phyloP scores from a whole-genome alignment of 2,797 vertebrate species.

The Amniataba percoides region DNA sequence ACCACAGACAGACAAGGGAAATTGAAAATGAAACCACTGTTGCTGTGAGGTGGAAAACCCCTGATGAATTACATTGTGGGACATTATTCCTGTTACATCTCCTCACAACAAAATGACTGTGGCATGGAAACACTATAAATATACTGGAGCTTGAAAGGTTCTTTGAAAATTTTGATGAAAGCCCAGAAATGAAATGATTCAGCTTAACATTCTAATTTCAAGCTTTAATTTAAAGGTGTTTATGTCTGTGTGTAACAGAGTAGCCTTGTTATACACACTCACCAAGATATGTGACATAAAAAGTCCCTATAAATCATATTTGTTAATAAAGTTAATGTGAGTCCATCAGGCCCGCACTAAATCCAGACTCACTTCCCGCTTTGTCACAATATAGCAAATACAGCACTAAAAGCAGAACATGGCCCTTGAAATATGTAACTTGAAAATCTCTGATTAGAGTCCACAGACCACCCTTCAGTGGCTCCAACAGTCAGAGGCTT shows the following conservation, averaged over 20 bases:
- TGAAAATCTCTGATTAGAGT: background rate
- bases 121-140: no score
- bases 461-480: background rate
- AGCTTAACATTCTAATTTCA: background rate
- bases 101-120: background rate
- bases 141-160: background rate
- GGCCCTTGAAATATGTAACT: background rate
- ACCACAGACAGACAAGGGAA: background rate
- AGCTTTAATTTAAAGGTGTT: background rate
- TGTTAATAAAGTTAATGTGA: no score
- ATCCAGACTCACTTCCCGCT: background rate
- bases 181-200: background rate
- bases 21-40: conserved; percentile 20
- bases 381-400: background rate
- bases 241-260: background rate
- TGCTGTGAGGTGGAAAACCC: conserved; percentile 37
- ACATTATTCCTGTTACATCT: conserved; percentile 9
- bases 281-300: no score
- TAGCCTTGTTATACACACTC: background rate
- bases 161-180: background rate
- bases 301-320: background rate
- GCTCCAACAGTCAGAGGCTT: background rate
- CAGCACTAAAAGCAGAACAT: background rate
- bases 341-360: background rate
- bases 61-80: background rate